Evolutionary conservation across 2,113 vertebrate species (phyloP), one percentile per base, ranked within the genome.

Genomic region (Phaethornis superciliosus): DNA sequence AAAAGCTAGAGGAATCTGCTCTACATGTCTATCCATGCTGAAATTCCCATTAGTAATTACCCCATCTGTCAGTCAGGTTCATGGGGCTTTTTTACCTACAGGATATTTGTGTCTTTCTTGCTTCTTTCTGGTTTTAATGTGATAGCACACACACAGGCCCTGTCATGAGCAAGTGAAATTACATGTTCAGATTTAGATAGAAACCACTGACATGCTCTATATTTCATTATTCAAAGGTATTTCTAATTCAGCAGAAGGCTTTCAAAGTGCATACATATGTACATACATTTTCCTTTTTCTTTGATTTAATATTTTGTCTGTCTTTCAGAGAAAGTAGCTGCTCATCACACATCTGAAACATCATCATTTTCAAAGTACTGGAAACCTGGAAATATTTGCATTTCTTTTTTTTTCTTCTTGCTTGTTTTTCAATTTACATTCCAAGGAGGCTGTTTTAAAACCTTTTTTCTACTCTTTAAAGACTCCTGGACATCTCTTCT

Each of bases 221-320:
- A 82, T 80, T 91, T 94, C 85, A 82, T 67, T 51, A 93, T 85
- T 80, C 78, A 62, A 64, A 87, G 23, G 32, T 74, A 94, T 84
- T 85, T 55, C 89, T 80, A 89, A 90, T 92, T 91, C 89, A 95
- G 20, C 70, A 90, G 67, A 26, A 87, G 83, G 51, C 77, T 92
- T 93, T 95, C 69, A 79, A 85, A 88, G 63, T 49, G 64, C 64
- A 81, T 93, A 52, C 37, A 35, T 83, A 83, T 47, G n/a, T 95
- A 78, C 82, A 84, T 70, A 60, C 35, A 67, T 71, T 67, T 60
- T 93, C 23, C 9, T 59, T 91, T 87, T 85, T 23, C 47, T 94
- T 93, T 82, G 62, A 78, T 87, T 92, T 95, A 85, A 40, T 67
- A 80, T 55, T 93, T 89, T 78, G 16, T 44, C 37, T 86, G 63